A percentile compares a stretch with the other conserved stretches of the same genome.
Evolutionary conservation across 2,113 vertebrate species (phyloP).

Genomic region (Gadus macrocephalus): DNA sequence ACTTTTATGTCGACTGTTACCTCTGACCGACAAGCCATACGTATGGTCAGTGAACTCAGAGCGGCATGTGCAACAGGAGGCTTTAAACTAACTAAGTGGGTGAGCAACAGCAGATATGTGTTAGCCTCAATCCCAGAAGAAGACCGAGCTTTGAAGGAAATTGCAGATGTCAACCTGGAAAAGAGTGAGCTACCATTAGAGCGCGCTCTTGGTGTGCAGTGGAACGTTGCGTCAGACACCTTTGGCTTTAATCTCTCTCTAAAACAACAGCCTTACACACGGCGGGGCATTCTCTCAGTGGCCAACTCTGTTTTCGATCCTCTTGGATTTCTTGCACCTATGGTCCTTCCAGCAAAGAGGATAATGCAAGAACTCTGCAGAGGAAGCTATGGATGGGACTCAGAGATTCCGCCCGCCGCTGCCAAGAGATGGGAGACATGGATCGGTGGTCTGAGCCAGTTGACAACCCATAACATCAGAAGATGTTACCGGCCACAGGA

Average conservation of each 20-base stretch:
- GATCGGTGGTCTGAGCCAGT: too few species aligned
- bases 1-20: too few species aligned
- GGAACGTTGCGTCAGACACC: constrained; percentile 8
- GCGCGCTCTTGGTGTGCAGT: constrained; percentile 2
- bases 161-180: neutral
- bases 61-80: too few species aligned
- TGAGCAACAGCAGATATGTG: too few species aligned
- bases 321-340: constrained; percentile 12
- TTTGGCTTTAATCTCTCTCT: constrained; percentile 1
- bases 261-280: constrained; percentile 18
- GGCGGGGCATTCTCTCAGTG: constrained; percentile 10
- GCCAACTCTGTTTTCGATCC: constrained; percentile 22
- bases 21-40: too few species aligned
- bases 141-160: neutral
- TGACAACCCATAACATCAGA: too few species aligned
- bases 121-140: too few species aligned
- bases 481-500: too few species aligned
- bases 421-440: too few species aligned
- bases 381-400: neutral
- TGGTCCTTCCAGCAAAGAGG: constrained; percentile 11
- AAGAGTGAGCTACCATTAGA: neutral
- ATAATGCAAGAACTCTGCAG: neutral
- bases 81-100: too few species aligned
- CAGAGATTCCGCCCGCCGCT: too few species aligned
- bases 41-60: too few species aligned